These are phyloP conservation scores for Halichondria panicea DNA, from an alignment of 37 sponge, comb jelly and placozoan genomes.

Conservation along the genomic window DNA sequence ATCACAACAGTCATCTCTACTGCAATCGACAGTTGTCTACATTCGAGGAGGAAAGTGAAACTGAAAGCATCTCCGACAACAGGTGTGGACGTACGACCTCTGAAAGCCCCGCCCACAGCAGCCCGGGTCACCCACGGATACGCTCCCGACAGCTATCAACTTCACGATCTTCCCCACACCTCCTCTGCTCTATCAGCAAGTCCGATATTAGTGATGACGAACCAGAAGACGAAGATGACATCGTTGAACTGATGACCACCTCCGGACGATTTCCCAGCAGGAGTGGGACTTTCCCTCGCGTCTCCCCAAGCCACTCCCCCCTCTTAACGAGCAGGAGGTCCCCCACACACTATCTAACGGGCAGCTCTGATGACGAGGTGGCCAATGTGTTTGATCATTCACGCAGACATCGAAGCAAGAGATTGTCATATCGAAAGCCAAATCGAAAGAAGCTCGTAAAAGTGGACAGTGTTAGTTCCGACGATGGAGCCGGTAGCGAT, in stretches of 20 bases:
- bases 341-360: constrained; percentile 59
- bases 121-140: constrained; percentile 10
- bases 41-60: constrained; percentile 79
- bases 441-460: constrained; percentile 23
- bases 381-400: constrained; percentile 5
- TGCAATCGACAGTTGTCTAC: constrained; percentile 40
- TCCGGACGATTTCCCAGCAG: constrained; percentile 53
- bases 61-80: constrained; percentile 34
- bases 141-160: constrained; percentile 39
- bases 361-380: constrained; percentile 74
- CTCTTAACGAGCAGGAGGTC: constrained; percentile 57
- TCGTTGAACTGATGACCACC: constrained; percentile 73
- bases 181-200: constrained; percentile 28
- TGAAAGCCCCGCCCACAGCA: constrained; percentile 9
- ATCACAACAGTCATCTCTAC: constrained; percentile 10
- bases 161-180: constrained; percentile 37
- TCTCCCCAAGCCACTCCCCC: constrained; percentile 71
- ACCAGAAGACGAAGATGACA: constrained; percentile 67
- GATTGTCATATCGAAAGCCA: constrained; percentile 14
- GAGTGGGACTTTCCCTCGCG: constrained; percentile 28
- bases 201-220: constrained; percentile 77
- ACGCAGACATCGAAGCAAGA: constrained; percentile 14
- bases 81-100: background rate
- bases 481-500: constrained; percentile 22
- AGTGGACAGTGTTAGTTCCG: constrained; percentile 69